A percentile compares a stretch with the other conserved stretches of the same genome.
phyloP scores from a whole-genome alignment of 2,888 invertebrate genomes.

The Lydus trimaculatus region DNA sequence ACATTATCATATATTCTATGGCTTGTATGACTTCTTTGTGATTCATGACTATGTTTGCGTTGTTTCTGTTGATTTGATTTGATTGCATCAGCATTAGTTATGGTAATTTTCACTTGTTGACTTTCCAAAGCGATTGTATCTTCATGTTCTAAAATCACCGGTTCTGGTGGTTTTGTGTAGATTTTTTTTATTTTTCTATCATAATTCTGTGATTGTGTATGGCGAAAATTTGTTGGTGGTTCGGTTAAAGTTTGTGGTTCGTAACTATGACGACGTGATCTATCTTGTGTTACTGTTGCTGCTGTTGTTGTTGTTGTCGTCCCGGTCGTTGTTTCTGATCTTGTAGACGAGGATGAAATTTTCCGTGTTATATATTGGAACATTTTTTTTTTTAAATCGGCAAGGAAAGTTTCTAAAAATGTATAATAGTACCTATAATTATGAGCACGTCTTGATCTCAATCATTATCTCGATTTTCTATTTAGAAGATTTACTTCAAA shows the following conservation, averaged over 20 bases:
- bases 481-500: too few species aligned
- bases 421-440: too few species aligned
- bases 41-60: not conserved
- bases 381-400: not conserved
- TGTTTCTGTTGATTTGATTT: not conserved
- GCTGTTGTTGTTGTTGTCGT: not conserved
- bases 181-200: not conserved
- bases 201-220: conserved; percentile 8
- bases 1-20: not conserved
- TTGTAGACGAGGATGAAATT: not conserved
- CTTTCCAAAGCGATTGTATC: not conserved
- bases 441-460: too few species aligned
- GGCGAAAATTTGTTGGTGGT: not conserved
- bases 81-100: not conserved
- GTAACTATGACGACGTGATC: not conserved
- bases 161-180: not conserved
- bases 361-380: not conserved
- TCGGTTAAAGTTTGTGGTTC: conserved; percentile 1
- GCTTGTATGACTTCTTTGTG: not conserved
- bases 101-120: not conserved
- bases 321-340: not conserved
- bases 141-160: not conserved
- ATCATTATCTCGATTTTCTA: too few species aligned
- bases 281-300: not conserved
- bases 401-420: too few species aligned